Evolutionary conservation across 2,113 vertebrate species (phyloP).

Genomic region (Megalops atlanticus): DNA sequence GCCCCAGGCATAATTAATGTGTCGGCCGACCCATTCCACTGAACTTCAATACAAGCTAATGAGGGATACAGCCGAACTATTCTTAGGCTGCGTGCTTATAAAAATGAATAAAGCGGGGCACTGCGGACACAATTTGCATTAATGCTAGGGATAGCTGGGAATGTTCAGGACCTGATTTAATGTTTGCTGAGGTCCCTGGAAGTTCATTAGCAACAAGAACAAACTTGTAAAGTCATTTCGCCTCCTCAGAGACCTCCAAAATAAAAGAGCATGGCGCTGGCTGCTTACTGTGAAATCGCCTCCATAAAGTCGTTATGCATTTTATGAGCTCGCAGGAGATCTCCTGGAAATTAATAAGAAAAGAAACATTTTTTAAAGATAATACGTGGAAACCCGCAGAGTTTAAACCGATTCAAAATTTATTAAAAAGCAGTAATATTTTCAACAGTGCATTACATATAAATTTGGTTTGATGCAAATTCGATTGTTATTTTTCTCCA

Average conservation of each 20-base stretch:
- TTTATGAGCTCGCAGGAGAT: no score
- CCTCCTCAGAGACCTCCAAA: not conserved
- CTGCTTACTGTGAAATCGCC: not conserved
- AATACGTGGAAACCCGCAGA: no score
- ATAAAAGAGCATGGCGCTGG: not conserved
- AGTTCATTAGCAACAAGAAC: not conserved
- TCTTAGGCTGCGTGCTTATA: constrained; percentile 26
- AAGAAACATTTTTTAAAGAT: no score
- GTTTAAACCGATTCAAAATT: no score
- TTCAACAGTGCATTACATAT: no score
- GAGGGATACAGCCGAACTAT: constrained; percentile 46
- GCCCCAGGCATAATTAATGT: constrained; percentile 67
- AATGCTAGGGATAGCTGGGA: not conserved
- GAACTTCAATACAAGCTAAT: constrained; percentile 63
- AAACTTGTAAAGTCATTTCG: not conserved
- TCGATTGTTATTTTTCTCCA: no score
- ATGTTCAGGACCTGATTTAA: not conserved
- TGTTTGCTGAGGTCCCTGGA: not conserved
- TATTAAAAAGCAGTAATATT: no score
- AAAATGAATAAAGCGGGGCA: not conserved
- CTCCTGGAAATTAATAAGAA: no score
- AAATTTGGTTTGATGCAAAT: no score
- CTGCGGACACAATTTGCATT: not conserved
- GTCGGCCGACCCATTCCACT: constrained; percentile 61
- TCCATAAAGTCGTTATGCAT: not conserved